Base-by-base conservation (phyloP, 2,797 vertebrate species). In the Rhinophrynus dorsalis region DNA sequence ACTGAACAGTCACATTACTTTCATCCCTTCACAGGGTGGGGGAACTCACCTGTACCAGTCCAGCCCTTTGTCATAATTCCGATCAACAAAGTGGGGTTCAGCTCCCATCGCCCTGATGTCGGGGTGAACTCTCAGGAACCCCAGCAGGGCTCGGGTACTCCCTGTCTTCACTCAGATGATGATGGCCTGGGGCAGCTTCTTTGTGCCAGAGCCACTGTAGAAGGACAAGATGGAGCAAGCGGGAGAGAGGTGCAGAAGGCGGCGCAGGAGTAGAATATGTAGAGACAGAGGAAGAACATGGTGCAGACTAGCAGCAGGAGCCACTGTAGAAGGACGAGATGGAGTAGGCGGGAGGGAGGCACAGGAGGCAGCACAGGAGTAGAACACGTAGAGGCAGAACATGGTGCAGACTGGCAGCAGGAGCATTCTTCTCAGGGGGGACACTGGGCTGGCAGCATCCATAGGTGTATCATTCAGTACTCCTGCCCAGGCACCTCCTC, bases 1-100 rank as follows among this genome's bases (percentile, higher is more conserved):
- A n/a, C n/a, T n/a, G n/a, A n/a, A n/a, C n/a, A n/a, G n/a, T n/a
- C n/a, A n/a, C n/a, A n/a, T n/a, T n/a, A n/a, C n/a, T n/a, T n/a
- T n/a, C n/a, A n/a, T n/a, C n/a, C n/a, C n/a, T n/a, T n/a, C n/a
- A n/a, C n/a, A n/a, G n/a, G n/a, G n/a, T n/a, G n/a, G n/a, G n/a
- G n/a, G n/a, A 10, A 38, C 74, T 76, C 78, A 94, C 94, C 94
- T 94, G 90, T 96, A 96, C 94, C 94, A 96, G 80, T 91, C 86
- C 54, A 96, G 90, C 10, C 94, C 94, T 78, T 92, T 94, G 78
- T 93, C 89, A 76, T 96, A 97, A 90, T 94, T 94, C 75, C 96
- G 91, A 81, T 98, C 96, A 80, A 97, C 98, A 85, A 98, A 98
- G 83, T 98, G 96, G 37, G 96, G 95, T 80, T 98, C 96, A 0